Base-by-base conservation (phyloP, 2,797 vertebrate genomes). In the Danio aesculapii region DNA sequence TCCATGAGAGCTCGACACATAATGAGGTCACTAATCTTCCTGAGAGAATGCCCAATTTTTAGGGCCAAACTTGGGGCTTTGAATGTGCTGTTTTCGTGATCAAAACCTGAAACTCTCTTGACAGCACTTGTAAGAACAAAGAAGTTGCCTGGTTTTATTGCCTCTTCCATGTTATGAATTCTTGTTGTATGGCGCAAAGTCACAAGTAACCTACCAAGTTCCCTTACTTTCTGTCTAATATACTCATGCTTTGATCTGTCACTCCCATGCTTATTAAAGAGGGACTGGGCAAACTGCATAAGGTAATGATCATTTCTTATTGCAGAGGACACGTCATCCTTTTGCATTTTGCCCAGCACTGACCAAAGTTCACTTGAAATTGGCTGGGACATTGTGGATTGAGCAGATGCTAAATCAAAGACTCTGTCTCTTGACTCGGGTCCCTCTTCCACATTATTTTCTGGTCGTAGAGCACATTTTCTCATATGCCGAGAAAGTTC, bases 171-270 rank as follows among this genome's bases (percentile, higher is more conserved):
- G 67, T 71, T 84, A 66, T 78, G 59, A 46, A 84, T 77, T 71
- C 41, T 71, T 43, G 79, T 73, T 72, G 74, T 77, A 47, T 84
- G 46, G 21, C 63, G 64, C 43, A 81, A 53, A 41, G 61, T 74
- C 52, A 81, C 59, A 57, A 84, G 75, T 77, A 85, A 81, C 74
- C 78, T 85, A 52, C 83, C 77, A 80, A 84, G 53, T 62, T 86
- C 66, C 59, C 83, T 73, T 74, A 84, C 68, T 84, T 86, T 86
- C 46, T 86, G 85, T 59, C 85, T 75, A 41, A 86, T 80, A 80
- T 84, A 80, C 30, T 84, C 66, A 62, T 86, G 83, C 43, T 84
- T 83, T 49, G 77, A 64, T 68, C 14, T 47, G 44, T 86, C 77
- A 70, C 21, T 67, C 8, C 83, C 83, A 81, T 81, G 68, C 68